These are phyloP conservation scores for Gnatocerus cornutus DNA, from an alignment of 2,888 invertebrate genomes.

Conservation along the genomic window DNA sequence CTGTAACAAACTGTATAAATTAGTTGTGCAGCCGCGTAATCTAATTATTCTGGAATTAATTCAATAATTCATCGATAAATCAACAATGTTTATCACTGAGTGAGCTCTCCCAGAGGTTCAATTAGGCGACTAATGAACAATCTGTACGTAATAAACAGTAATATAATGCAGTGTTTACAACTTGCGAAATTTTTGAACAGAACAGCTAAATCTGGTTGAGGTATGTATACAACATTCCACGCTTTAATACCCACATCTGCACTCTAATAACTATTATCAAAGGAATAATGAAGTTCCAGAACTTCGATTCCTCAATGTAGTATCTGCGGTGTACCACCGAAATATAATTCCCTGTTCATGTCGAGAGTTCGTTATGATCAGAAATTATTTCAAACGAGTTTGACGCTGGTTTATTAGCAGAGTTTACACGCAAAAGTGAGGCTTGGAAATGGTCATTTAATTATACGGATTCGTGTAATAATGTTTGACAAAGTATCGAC, in stretches of 20 bases:
- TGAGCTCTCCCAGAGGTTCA: neutral
- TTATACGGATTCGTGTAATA: neutral
- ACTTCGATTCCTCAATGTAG: neutral
- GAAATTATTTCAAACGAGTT: neutral
- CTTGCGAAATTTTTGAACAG: neutral
- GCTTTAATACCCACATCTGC: neutral
- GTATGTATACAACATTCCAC: neutral
- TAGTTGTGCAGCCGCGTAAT: neutral
- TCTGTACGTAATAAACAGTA: neutral
- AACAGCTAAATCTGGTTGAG: neutral
- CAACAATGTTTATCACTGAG: neutral
- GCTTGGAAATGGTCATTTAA: conserved; percentile 6
- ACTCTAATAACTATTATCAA: conserved; percentile 12
- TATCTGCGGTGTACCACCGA: neutral
- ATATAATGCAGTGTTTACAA: neutral
- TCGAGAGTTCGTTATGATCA: neutral
- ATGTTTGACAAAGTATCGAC: conserved; percentile 4
- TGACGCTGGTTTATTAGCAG: neutral
- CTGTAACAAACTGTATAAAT: neutral
- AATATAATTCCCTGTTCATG: conserved; percentile 1
- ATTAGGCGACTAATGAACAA: neutral
- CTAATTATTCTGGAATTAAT: conserved; percentile 1
- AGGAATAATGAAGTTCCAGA: conserved; percentile 3
- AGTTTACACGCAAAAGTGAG: neutral
- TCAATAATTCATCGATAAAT: conserved; percentile 3